Evolutionary conservation across 2,113 vertebrate genomes (phyloP).

Genomic region (Phylloscopus trochilus): DNA sequence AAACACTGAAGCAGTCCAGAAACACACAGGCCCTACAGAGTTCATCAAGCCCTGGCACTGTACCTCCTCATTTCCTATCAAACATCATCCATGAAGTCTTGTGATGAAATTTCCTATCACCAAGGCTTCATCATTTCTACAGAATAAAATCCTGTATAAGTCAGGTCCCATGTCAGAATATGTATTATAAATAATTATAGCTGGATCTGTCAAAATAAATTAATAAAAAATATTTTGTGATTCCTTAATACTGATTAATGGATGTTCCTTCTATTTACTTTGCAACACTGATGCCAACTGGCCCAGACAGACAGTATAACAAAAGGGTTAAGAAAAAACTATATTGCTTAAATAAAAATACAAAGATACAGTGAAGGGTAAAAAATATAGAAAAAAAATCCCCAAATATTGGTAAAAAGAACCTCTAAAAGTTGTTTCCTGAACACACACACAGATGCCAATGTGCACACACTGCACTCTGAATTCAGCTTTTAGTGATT

Average conservation of each 20-base stretch:
- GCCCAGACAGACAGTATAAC: not conserved
- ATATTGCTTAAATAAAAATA: not conserved
- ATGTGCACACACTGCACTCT: accelerated
- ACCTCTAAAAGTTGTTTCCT: not conserved
- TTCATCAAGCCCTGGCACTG: not conserved
- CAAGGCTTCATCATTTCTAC: not conserved
- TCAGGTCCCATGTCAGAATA: not conserved
- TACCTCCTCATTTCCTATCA: not conserved
- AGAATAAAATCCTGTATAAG: not conserved
- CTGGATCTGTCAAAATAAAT: not conserved
- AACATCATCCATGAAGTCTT: not conserved
- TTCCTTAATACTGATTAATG: not conserved
- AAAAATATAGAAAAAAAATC: accelerated
- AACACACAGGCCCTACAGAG: not conserved
- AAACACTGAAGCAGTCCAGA: not conserved
- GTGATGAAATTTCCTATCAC: not conserved
- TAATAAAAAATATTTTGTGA: not conserved
- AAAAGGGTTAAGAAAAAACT: not conserved
- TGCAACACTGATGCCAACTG: not conserved
- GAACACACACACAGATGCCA: not conserved
- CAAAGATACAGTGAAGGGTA: not conserved
- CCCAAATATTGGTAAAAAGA: not conserved
- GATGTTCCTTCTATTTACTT: not conserved
- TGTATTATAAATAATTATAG: not conserved
- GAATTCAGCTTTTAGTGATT: not conserved